Percentiles rank a stretch among this genome's conserved stretches.
Conservation (phyloP, 2,797 vertebrate species). For the Geotrypetes seraphini region DNA sequence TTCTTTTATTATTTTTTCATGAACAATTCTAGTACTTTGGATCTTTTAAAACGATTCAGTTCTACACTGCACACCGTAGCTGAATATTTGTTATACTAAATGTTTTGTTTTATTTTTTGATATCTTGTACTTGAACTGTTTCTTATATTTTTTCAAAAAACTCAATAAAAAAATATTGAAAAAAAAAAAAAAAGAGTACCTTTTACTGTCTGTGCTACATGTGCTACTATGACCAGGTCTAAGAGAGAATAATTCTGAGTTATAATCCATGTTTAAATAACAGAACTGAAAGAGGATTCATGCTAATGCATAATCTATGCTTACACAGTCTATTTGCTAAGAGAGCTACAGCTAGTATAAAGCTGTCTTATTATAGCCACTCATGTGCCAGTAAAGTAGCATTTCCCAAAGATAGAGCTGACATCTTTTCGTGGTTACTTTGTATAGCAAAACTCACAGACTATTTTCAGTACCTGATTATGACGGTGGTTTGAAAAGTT, state of each 20-base stretch:
- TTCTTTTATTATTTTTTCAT: too few species aligned
- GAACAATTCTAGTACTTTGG: too few species aligned
- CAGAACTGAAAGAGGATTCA: slow-evolving; percentile 4
- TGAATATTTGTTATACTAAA: too few species aligned
- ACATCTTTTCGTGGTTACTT: not conserved
- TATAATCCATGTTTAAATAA: slow-evolving; percentile 14
- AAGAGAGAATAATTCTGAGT: not conserved
- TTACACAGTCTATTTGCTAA: slow-evolving; percentile 1
- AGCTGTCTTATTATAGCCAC: slow-evolving; percentile 1
- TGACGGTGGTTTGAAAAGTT: too few species aligned
- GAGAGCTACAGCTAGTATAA: not conserved
- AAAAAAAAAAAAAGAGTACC: too few species aligned
- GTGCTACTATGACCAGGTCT: too few species aligned
- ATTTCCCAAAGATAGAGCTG: not conserved
- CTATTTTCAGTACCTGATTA: slow-evolving; percentile 2
- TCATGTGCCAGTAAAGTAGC: slow-evolving; percentile 1
- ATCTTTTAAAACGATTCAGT: too few species aligned
- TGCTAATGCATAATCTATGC: not conserved
- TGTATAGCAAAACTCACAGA: not conserved
- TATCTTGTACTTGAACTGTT: too few species aligned
- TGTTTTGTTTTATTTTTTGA: too few species aligned
- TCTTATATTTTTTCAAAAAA: too few species aligned
- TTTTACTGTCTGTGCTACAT: slow-evolving; percentile 11
- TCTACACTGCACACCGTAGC: too few species aligned
- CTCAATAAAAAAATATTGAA: too few species aligned